Conservation (phyloP, 1,140 invertebrate species). For the Drosophila erecta region DNA sequence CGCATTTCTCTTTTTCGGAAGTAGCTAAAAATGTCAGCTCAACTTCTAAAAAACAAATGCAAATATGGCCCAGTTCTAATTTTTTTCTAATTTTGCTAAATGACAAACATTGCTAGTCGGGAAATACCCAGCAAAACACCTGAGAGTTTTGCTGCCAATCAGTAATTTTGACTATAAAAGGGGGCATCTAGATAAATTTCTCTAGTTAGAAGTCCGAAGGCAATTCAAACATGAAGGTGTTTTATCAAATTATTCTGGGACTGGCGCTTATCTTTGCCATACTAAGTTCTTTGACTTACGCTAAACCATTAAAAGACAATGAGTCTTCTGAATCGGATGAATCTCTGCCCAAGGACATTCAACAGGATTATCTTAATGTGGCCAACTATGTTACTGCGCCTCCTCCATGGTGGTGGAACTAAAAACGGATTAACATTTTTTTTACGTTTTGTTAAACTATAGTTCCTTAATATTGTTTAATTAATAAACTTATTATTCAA, state of each 20-base stretch:
- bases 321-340: background rate
- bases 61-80: constrained; percentile 16
- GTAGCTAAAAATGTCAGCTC: background rate
- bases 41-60: too few relatives aligned
- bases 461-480: background rate
- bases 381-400: constrained; percentile 16
- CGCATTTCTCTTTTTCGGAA: constrained; percentile 8
- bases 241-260: constrained; percentile 5
- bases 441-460: background rate
- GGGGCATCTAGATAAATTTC: constrained; percentile 11
- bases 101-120: constrained; percentile 4
- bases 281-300: background rate
- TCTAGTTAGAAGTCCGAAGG: background rate
- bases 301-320: background rate
- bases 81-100: constrained; percentile 3
- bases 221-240: constrained; percentile 13
- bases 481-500: too few relatives aligned
- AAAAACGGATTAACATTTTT: background rate
- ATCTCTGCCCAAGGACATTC: background rate
- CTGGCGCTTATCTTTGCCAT: constrained; percentile 11
- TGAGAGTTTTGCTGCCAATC: constrained; percentile 1
- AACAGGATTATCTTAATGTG: constrained; percentile 39
- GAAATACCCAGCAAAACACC: constrained; percentile 16
- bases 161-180: constrained; percentile 5
- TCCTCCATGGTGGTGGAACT: constrained; percentile 40